phyloP scores from a whole-genome alignment of 1,140 invertebrate species.

The Dinoponera quadriceps region DNA sequence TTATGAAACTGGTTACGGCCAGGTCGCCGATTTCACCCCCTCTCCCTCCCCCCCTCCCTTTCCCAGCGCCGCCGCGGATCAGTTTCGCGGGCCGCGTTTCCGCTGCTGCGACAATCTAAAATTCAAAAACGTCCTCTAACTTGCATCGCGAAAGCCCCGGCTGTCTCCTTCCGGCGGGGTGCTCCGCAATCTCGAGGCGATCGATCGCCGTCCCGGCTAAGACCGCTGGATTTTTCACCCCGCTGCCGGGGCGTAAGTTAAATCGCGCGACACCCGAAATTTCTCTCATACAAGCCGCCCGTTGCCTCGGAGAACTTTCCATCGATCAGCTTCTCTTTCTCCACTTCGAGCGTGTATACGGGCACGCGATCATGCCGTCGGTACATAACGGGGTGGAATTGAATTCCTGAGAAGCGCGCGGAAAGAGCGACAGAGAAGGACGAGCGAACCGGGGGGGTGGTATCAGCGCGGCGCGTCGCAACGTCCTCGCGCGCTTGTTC shows the following conservation, averaged over 20 bases:
- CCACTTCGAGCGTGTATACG: constrained; percentile 12
- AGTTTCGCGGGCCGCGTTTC: constrained; percentile 48
- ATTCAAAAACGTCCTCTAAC: constrained; percentile 61
- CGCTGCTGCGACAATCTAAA: constrained; percentile 35
- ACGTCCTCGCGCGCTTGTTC: constrained; percentile 30
- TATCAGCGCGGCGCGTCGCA: constrained; percentile 7
- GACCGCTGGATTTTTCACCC: constrained; percentile 36
- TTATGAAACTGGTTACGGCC: constrained; percentile 30
- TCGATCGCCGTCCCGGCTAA: constrained; percentile 17
- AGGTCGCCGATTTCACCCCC: constrained; percentile 34
- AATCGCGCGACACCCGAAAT: constrained; percentile 56
- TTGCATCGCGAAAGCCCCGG: constrained; percentile 39
- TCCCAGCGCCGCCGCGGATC: constrained; percentile 13
- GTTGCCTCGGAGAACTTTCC: constrained; percentile 45
- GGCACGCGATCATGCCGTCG: constrained; percentile 55
- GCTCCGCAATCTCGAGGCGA: constrained; percentile 26
- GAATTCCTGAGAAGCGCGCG: constrained; percentile 52
- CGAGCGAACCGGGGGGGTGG: not conserved
- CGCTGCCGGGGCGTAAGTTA: constrained; percentile 14
- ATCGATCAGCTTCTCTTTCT: constrained; percentile 68
- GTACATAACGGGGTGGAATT: constrained; percentile 60
- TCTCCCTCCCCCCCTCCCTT: not conserved
- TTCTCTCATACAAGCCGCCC: constrained; percentile 3
- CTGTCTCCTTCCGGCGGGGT: constrained; percentile 25
- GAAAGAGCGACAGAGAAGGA: too few species aligned